Evolutionary conservation across 1,140 invertebrate species (phyloP), one percentile per base, ranked within the genome.

Genomic region (Lepidostoma basale): DNA sequence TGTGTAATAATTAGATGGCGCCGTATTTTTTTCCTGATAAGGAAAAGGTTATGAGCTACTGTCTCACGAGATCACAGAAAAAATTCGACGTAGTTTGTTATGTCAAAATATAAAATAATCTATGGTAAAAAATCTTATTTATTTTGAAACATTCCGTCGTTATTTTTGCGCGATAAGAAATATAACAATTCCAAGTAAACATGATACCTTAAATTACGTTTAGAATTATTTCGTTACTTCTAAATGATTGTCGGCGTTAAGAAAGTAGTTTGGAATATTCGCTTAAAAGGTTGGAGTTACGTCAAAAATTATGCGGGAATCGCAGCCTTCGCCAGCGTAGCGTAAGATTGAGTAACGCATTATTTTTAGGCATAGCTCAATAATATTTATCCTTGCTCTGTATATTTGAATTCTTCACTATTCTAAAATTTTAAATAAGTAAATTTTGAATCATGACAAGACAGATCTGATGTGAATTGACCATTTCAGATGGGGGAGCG

Each of bases 181-280:
- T 36, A n/a, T 36, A 36, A 36, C 1, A n/a, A 36, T 9, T 36
- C 9, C 10, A 36, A 47, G 8, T 20, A 22, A 47, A 47, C n/a
- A 47, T 47, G 20, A 47, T 9, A 4, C 20, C 8, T 47, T 47
- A 22, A 47, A 10, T n/a, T 20, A 10, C 16, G 18, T 22, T 22
- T 20, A 18, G 9, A 18, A 22, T 6, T 2, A 9, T 22, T 5
- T 47, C 23, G 6, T 20, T 3, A 6, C 10, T 18, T 22, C 18
- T 66, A 23, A 66, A 65, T 66, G 63, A 52, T 65, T 39, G n/a
- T 45, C 47, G 52, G 63, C 42, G 22, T 66, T 40, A 66, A 36
- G 30, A 56, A 56, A 60, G 54, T 67, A 45, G 39, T 60, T 36
- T 71, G 69, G 69, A 62, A 65, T 25, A 66, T 65, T 52, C 58